Evolutionary conservation across 2,797 vertebrate species (phyloP).

Genomic region (Forpus xanthops): DNA sequence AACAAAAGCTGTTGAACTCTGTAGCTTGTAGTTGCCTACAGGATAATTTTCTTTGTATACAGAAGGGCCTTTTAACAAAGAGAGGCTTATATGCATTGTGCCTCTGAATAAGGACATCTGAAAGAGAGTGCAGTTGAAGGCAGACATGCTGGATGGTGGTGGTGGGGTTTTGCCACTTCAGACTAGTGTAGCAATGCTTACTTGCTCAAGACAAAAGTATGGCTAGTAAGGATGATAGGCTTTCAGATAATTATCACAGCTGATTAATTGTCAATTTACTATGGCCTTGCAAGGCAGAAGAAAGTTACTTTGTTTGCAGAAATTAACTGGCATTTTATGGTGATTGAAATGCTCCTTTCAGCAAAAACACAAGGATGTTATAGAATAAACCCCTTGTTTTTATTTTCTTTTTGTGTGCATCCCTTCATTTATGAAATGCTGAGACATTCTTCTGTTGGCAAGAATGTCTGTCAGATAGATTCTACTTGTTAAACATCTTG

Average conservation of each 20-base stretch:
- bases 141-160: not conserved
- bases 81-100: constrained; percentile 10
- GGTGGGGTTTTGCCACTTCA: not conserved
- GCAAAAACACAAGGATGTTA: not conserved
- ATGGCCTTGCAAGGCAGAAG: not conserved
- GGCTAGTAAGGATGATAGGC: not conserved
- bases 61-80: constrained; percentile 39
- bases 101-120: not conserved
- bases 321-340: not conserved
- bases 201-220: not conserved
- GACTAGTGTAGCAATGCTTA: not conserved
- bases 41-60: constrained; percentile 20
- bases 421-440: not conserved
- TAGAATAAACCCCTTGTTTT: not conserved
- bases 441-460: not conserved
- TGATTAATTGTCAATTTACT: not conserved
- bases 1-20: not conserved
- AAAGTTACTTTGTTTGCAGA: not conserved
- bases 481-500: not conserved
- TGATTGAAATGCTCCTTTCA: not conserved
- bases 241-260: not conserved
- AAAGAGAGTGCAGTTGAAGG: not conserved
- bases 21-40: not conserved
- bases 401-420: not conserved
- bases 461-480: not conserved